Base-by-base conservation (phyloP, 2,888 invertebrate genomes). In the Luffia ferchaultella region DNA sequence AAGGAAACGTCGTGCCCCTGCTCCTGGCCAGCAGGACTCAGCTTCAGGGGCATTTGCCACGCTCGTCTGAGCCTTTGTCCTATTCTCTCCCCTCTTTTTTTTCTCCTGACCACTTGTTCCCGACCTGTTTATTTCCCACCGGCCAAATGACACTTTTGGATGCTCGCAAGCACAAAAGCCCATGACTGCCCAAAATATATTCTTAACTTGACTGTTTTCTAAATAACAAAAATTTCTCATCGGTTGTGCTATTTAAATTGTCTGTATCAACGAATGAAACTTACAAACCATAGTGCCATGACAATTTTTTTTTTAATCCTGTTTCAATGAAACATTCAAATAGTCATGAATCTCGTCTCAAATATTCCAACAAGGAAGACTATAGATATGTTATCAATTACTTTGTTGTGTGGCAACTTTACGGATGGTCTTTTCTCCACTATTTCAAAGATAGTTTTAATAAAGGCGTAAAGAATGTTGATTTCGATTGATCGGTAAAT, bases 11-110 rank as follows among this genome's bases (percentile, higher is more conserved):
- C 89, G 82, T 52, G 75, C 80, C 17, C 75, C 79, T 47, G 55
- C 77, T 51, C 58, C 76, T 59, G 64, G 87, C 62, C 89, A 87
- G 62, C 85, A 88, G 54, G 93, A 93, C 80, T 90, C 91, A 58
- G 91, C 92, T 63, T 91, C 92, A 60, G 93, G 92, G 78, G 92
- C 91, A 73, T 93, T 94, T 87, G 93, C 94, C 63, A 94, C 94
- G 64, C 88, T 92, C 79, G 92, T 92, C 69, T 92, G 87, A 86
- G 74, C 71, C 49, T 50, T 56, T 45, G 12, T 30, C 50, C 51
- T 47, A 17, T 30, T 30, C 30, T 12, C 12, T 30, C n/a, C n/a
- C n/a, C n/a, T n/a, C n/a, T n/a, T n/a, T n/a, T n/a, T n/a, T n/a
- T n/a, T n/a, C n/a, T n/a, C n/a, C n/a, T n/a, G n/a, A n/a, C n/a